Base-by-base conservation (phyloP, 2,888 invertebrate species). In the Adelphocoris suturalis region DNA sequence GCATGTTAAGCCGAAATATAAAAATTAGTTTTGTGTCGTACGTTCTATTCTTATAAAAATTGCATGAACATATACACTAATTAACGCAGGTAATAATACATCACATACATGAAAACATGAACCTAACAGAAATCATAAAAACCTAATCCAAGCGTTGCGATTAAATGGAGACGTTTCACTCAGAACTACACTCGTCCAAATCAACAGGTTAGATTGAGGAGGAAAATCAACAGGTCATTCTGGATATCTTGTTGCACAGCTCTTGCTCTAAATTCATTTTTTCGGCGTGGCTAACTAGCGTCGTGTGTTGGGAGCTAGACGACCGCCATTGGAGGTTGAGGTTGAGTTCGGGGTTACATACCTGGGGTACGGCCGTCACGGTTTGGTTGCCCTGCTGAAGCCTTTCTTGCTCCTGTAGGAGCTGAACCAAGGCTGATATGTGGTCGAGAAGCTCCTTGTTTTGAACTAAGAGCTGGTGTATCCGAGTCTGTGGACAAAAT, bases 391-490 rank as follows among this genome's bases (percentile, higher is more conserved):
- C 90, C 47, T 92, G 92, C 46, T 92, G 92, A 7, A 92, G 89
- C 80, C 92, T 91, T 92, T 99, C 99, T 91, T 98, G 96, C 91
- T 97, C 97, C 93, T 98, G 98, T 91, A 99, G 95, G 92, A 97
- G 96, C 7, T 96, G 95, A 19, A 99, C 98, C 92, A 99, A 94
- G 14, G 97, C 97, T 76, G 98, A 97, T 92, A 99, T 97, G 93
- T 99, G 99, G 93, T 99, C 98, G 91, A 99, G 94, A 80, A 99
- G 94, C 93, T 99, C 99, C 92, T 98, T 96, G 94, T 99, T 99
- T 93, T 99, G 98, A 86, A 98, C 96, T 92, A 99, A 94, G 91
- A 99, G 94, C 94, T 99, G 99, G 93, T 99, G 98, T 9, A 98
- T 98, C 92, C 98, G 95, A 19, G 98, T 95, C 95, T 97, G 94